phyloP scores from a whole-genome alignment of 92 coral and sea anemone genomes.

The Phenganax marumi region DNA sequence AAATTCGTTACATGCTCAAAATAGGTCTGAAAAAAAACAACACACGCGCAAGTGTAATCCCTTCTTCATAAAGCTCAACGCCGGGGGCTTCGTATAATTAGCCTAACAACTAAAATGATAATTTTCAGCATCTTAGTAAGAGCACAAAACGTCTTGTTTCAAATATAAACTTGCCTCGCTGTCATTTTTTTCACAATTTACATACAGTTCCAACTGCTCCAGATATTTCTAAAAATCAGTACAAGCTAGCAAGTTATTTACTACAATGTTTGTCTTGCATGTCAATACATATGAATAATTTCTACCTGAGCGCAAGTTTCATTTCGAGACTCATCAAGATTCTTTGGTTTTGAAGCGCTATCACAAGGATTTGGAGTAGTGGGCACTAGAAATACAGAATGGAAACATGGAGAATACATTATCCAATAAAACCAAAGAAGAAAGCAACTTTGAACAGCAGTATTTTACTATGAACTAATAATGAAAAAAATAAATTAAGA shows the following conservation, averaged over 20 bases:
- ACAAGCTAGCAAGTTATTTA: neutral
- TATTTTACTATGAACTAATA: no score
- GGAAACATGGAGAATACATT: no score
- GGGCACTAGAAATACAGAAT: neutral
- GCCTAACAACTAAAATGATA: neutral
- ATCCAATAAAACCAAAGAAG: no score
- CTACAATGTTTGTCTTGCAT: neutral
- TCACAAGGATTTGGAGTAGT: conserved; percentile 24
- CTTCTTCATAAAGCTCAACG: neutral
- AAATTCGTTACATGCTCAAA: neutral
- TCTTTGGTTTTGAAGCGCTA: neutral
- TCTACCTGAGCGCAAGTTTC: conserved; percentile 29
- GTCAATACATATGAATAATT: neutral
- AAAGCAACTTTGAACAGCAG: no score
- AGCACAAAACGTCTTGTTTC: neutral
- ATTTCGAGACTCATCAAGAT: neutral
- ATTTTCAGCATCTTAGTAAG: neutral
- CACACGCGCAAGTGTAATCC: no score
- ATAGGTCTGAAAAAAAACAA: neutral
- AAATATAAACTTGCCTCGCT: conserved; percentile 7
- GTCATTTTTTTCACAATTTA: neutral
- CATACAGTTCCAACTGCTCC: neutral
- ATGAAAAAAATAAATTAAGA: neutral
- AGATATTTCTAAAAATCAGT: conserved; percentile 4
- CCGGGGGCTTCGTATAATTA: neutral